Conservation (phyloP, 2,797 vertebrate genomes). For the Sebastes diploproa region DNA sequence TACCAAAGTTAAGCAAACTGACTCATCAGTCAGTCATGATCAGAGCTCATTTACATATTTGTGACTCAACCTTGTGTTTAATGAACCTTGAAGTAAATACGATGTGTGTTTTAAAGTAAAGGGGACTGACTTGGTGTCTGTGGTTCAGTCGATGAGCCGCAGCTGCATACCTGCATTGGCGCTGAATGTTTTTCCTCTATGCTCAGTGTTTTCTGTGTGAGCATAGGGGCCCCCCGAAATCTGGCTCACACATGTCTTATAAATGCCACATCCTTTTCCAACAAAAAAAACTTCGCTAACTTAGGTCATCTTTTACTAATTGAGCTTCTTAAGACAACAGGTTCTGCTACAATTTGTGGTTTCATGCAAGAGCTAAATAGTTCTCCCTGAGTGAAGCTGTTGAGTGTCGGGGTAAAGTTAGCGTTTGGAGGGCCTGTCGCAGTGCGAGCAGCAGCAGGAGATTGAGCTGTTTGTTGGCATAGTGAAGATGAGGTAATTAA, state of each 20-base stretch:
- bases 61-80: not conserved
- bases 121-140: not conserved
- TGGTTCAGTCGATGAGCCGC: not conserved
- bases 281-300: conserved; percentile 27
- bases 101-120: not conserved
- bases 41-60: not conserved
- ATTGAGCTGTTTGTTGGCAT: conserved; percentile 58
- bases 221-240: conserved; percentile 26
- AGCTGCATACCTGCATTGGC: conserved; percentile 38
- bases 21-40: not conserved
- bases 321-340: conserved; percentile 56
- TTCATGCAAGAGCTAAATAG: conserved; percentile 48
- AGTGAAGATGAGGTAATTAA: conserved; percentile 55
- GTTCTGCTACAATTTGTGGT: conserved; percentile 61
- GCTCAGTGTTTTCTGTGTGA: not conserved
- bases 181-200: conserved; percentile 28
- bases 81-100: not conserved
- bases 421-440: not conserved
- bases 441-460: conserved; percentile 6
- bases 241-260: conserved; percentile 55
- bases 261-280: conserved; percentile 36
- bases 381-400: conserved; percentile 27
- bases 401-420: conserved; percentile 23
- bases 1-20: not conserved
- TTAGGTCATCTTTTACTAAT: conserved; percentile 65